Base-by-base conservation (phyloP, 2,888 invertebrate species). In the Drosophila leonis region DNA sequence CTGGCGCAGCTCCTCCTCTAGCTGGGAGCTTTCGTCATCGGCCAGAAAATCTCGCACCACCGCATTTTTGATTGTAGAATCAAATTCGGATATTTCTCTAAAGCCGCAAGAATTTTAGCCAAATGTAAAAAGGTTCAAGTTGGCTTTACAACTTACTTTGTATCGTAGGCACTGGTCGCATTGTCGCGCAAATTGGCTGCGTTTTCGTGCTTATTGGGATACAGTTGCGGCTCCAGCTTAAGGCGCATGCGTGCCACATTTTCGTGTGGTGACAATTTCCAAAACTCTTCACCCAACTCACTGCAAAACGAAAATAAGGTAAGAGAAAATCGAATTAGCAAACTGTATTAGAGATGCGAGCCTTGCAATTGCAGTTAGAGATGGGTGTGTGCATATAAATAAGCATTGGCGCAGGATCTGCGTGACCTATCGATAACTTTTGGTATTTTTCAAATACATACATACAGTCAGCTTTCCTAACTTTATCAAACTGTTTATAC, bases 161-260 rank as follows among this genome's bases (percentile, higher is more conserved):
- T 77, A 65, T 93, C 93, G 56, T 89, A 91, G 44, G 90, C 89
- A 64, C 83, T 92, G 46, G 91, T 89, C 4, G 93, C 92, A 90
- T 95, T 95, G 83, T 95, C 95, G n/a, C 95, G 91, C 42, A 94
- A 90, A 72, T 94, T 93, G 67, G 95, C 94, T 10, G 95, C 95
- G 74, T 95, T 94, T 20, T 93, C 93, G 82, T 95, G 95, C 15
- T 91, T 92, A 72, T 94, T 94, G 78, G 94, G 95, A 86, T 94
- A 94, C 49, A 94, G 91, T 83, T 94, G 94, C 1, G 94, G 94
- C 70, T 93, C 93, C 64, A 95, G 91, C 83, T 95, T 95, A 12
- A 95, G 93, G 24, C 95, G 93, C 95, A 95, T 95, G 41, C 95
- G 92, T 0, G 94, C 94, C 51, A 94, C 93, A 87, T 95, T 95